A percentile compares a stretch with the other conserved stretches of the same genome.
These are phyloP conservation scores for Buceros bicornis DNA, from an alignment of 2,797 vertebrate genomes.

Conservation along the genomic window DNA sequence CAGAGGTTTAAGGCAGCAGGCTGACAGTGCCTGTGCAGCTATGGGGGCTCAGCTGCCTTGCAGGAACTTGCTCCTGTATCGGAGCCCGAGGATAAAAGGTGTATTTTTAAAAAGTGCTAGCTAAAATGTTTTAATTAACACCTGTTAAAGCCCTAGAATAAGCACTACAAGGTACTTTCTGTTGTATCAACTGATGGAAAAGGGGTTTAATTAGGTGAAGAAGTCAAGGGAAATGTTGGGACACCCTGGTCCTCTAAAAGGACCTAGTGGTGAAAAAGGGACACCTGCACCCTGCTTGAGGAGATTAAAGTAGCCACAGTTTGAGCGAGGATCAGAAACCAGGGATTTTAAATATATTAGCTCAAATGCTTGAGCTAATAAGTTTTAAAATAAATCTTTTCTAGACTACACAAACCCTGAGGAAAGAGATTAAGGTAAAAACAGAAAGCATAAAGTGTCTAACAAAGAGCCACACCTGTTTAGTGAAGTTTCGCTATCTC, in stretches of 20 bases:
- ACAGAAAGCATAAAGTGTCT: slow-evolving; percentile 63
- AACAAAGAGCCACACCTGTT: slow-evolving; percentile 68
- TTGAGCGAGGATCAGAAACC: slow-evolving; percentile 25
- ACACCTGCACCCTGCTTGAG: neutral
- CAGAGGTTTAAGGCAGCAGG: neutral
- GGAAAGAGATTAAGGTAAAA: slow-evolving; percentile 73
- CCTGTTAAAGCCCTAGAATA: slow-evolving; percentile 9
- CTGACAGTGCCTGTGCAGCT: neutral
- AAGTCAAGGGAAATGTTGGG: neutral
- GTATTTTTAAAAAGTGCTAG: neutral
- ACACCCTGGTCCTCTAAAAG: neutral
- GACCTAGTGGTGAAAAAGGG: neutral
- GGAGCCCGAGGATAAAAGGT: slow-evolving; percentile 47
- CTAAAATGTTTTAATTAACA: slow-evolving; percentile 53
- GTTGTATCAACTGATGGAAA: neutral
- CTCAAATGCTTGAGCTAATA: slow-evolving; percentile 57
- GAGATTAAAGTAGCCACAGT: neutral
- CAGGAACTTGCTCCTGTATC: neutral
- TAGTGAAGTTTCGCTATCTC: slow-evolving; percentile 51
- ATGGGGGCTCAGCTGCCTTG: neutral
- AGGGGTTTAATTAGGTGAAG: neutral
- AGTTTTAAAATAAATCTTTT: slow-evolving; percentile 75
- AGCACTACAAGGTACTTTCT: neutral
- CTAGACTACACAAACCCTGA: slow-evolving; percentile 64
- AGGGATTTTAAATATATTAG: slow-evolving; percentile 46